phyloP scores from a whole-genome alignment of 2,888 invertebrate species.

The Torymus auratus region DNA sequence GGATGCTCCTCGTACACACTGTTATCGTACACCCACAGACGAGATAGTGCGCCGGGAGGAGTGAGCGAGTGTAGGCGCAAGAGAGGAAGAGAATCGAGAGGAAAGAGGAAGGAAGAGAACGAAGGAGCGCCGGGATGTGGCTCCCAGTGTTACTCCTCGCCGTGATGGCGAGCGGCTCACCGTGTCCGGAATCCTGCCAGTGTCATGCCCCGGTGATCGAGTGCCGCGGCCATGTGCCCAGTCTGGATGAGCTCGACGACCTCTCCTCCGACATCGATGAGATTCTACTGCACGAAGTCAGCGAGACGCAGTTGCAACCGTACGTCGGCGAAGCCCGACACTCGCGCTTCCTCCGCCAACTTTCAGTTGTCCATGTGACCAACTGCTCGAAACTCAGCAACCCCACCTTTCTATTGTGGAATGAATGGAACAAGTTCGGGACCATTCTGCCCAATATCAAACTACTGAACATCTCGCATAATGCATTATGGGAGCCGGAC shows the following conservation, averaged over 20 bases:
- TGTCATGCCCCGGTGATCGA: conserved; percentile 65
- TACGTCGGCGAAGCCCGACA: conserved; percentile 60
- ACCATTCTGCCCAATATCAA: conserved; percentile 13
- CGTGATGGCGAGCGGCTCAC: conserved; percentile 72
- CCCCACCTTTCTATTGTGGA: conserved; percentile 60
- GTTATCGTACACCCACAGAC: background rate
- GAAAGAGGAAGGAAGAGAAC: conserved; percentile 21
- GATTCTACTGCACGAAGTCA: conserved; percentile 51
- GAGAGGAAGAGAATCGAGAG: conserved; percentile 48
- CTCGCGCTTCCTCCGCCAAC: conserved; percentile 60
- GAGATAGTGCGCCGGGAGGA: background rate
- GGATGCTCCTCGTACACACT: background rate
- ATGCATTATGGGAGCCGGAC: conserved; percentile 59
- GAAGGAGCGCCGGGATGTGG: conserved; percentile 45
- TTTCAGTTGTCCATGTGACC: conserved; percentile 34
- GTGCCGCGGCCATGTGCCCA: conserved; percentile 63
- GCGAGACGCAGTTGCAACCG: conserved; percentile 62
- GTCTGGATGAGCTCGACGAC: conserved; percentile 59
- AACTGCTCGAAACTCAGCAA: conserved; percentile 62
- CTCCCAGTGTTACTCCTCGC: conserved; percentile 69
- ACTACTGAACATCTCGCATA: conserved; percentile 69
- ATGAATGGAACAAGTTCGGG: background rate
- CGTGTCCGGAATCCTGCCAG: conserved; percentile 71
- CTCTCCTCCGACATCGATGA: conserved; percentile 58
- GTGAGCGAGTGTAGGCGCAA: conserved; percentile 8